These are phyloP conservation scores for Oscheius onirici DNA, from an alignment of 2,888 invertebrate genomes.

Conservation along the genomic window DNA sequence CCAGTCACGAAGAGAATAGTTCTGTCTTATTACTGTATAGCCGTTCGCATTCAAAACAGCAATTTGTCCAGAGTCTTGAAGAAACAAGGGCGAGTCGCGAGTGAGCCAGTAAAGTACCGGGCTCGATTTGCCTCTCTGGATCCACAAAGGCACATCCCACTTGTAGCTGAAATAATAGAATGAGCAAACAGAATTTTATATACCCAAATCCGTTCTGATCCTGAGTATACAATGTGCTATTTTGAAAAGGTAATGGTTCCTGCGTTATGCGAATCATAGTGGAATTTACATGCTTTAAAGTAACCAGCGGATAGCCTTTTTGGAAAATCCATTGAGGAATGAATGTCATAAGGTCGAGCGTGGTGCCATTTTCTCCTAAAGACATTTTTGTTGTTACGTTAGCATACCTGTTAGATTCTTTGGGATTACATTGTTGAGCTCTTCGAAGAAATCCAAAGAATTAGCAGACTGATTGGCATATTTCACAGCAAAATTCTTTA, in stretches of 20 bases:
- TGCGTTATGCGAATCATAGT: slow-evolving; percentile 52
- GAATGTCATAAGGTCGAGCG: slow-evolving; percentile 74
- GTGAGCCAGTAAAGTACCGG: slow-evolving; percentile 62
- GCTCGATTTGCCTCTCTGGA: slow-evolving; percentile 44
- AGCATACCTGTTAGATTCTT: slow-evolving; percentile 47
- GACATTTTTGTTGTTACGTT: neutral
- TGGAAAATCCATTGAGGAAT: slow-evolving; percentile 85
- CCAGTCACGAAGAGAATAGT: slow-evolving; percentile 61
- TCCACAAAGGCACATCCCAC: slow-evolving; percentile 70
- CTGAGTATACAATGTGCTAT: slow-evolving; percentile 41
- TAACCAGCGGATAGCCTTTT: slow-evolving; percentile 60
- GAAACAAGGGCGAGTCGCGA: slow-evolving; percentile 32
- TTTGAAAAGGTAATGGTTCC: slow-evolving; percentile 56
- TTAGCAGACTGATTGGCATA: slow-evolving; percentile 77
- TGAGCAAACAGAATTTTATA: neutral
- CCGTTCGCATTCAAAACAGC: slow-evolving; percentile 66
- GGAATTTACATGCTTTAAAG: slow-evolving; percentile 47
- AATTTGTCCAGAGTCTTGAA: neutral
- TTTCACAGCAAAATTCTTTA: slow-evolving; percentile 71
- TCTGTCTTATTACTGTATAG: slow-evolving; percentile 67
- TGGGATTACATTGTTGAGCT: slow-evolving; percentile 76
- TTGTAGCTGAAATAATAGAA: slow-evolving; percentile 48
- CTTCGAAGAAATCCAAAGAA: slow-evolving; percentile 84
- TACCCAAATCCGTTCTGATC: slow-evolving; percentile 51
- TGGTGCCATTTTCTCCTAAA: slow-evolving; percentile 42